Evolutionary conservation across 2,888 invertebrate species (phyloP).

Genomic region (Fragum fragum): DNA sequence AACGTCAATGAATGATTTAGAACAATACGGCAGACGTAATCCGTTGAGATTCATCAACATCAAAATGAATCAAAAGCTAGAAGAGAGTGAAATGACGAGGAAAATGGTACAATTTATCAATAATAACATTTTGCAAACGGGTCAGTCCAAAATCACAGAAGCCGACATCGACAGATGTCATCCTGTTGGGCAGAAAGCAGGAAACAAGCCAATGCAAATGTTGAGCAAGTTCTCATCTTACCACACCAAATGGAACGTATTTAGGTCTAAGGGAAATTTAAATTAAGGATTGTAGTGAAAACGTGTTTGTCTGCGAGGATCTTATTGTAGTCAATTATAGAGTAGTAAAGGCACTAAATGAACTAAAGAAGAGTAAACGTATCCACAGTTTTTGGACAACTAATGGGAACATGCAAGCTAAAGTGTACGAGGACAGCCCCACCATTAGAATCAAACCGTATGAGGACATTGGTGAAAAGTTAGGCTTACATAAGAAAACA

Average conservation of each 20-base stretch:
- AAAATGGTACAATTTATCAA: too few relatives aligned
- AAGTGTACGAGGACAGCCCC: too few relatives aligned
- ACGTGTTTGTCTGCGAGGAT: not conserved
- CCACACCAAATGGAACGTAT: constrained; percentile 2
- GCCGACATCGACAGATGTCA: constrained; percentile 3
- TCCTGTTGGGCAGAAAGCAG: not conserved
- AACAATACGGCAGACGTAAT: too few relatives aligned
- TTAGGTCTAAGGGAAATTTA: not conserved
- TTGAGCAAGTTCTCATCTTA: not conserved
- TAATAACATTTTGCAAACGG: too few relatives aligned
- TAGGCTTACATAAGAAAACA: too few relatives aligned
- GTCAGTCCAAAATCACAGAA: not conserved
- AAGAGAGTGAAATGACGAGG: too few relatives aligned
- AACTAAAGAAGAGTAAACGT: not conserved
- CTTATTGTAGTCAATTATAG: not conserved
- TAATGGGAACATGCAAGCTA: too few relatives aligned
- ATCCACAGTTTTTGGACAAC: constrained; percentile 7
- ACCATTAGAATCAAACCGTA: too few relatives aligned
- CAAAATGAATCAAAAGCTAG: too few relatives aligned
- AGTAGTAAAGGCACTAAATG: not conserved
- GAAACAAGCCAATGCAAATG: not conserved
- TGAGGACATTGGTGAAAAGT: too few relatives aligned
- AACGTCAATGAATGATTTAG: too few relatives aligned
- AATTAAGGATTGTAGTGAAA: not conserved
- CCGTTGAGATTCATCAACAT: too few relatives aligned